Base-by-base conservation (phyloP, 2,113 vertebrate genomes). In the Uria aalge region DNA sequence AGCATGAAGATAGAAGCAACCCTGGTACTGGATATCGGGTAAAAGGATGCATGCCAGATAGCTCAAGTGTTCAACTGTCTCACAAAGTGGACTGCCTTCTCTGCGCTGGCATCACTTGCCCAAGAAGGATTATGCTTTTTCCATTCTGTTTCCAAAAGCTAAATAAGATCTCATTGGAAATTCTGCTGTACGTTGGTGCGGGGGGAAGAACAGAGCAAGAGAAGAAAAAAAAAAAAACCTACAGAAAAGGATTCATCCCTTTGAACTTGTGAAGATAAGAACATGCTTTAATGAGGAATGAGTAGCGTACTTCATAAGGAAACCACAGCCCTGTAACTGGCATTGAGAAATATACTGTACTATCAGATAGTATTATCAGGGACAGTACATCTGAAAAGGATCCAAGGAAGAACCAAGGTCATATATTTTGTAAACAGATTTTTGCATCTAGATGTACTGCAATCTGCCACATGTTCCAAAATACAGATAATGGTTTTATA, bases 191-290 rank as follows among this genome's bases (percentile, higher is more conserved):
- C 1, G 0, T 83, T 45, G 29, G 34, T 40, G 30, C 2, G 5
- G 13, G 55, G 50, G 38, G 47, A 69, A 59, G 27, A 68, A 87
- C 68, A 88, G 77, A 96, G 62, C 32, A 48, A 72, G n/a, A 16
- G 12, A 14, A 18, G 24, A 3, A 5, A 14, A 17, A 41, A 22
- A 22, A 41, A 41, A 41, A 41, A 41, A 41, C 5, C 11, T 11
- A 50, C 26, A 45, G 7, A 8, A 11, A 64, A 43, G 14, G 16
- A 62, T 84, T 86, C 3, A 21, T 68, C 80, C 47, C 57, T 90
- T 90, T 94, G 89, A 95, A 84, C 53, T 76, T 69, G 57, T 76
- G 64, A 80, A 92, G 59, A 85, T 73, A 85, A 84, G 69, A 90
- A 75, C 40, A 19, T n/a, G 17, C n/a, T 94, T 85, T 90, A 92